Base-by-base conservation (phyloP, 2,113 vertebrate genomes). In the Ivindomyrus marchei region DNA sequence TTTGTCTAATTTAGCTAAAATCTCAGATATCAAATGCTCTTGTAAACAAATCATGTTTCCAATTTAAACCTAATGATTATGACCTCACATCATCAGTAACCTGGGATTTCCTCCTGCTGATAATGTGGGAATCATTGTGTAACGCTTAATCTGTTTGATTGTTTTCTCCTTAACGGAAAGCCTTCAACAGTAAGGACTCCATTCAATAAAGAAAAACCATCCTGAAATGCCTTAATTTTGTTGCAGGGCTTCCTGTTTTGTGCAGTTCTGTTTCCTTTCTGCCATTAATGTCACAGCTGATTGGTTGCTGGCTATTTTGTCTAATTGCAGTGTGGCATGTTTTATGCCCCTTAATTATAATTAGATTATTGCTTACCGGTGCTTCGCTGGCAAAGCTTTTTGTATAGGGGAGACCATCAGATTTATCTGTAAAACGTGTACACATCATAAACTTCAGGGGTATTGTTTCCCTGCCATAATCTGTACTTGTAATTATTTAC, bases 291-390 rank as follows among this genome's bases (percentile, higher is more conserved):
- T 93, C 95, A 95, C 91, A 90, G 19, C 10, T 96, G 93, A 97
- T 95, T 96, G 92, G 92, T 96, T 96, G 95, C 94, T 89, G 92
- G 91, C 92, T 92, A 93, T 94, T 96, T 94, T 92, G 90, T 92
- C 90, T 94, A 94, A 94, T 95, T 90, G 88, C 92, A 91, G 92
- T 91, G 92, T 96, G 94, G 94, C 94, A 94, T 96, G 93, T 89
- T 97, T 96, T 96, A 96, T 96, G 95, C 94, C 93, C 95, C 95
- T 96, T 97, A 96, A 96, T 96, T 97, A 96, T 93, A 91, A 93
- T 94, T 91, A 95, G 93, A 94, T 95, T 96, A 96, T 94, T 96
- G 93, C 92, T 95, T 95, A 92, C 94, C 95, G 94, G 70, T 36
- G 93, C 77, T 94, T 91, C 95, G 96, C 95, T 92, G 19, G 93